Base-by-base conservation (phyloP, 2,797 vertebrate genomes). In the Argentina silus region DNA sequence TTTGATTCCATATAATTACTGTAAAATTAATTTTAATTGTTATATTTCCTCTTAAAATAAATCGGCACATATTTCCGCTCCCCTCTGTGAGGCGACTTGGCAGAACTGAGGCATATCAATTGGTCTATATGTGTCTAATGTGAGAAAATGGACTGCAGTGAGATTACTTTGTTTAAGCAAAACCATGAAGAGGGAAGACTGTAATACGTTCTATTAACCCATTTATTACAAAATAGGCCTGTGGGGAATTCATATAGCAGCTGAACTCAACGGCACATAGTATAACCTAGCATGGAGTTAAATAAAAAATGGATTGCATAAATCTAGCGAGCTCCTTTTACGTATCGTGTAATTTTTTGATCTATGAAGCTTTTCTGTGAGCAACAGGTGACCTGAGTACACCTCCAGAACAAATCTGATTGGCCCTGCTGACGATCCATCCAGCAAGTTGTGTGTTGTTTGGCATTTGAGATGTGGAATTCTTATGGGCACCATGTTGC, bases 11-110 rank as follows among this genome's bases (percentile, higher is more conserved):
- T 76, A 87, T 90, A 88, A 92, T 93, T 88, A 90, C 85, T 87
- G 82, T 75, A 86, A 89, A 92, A 91, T 86, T 15, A 88, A 89
- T 89, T 88, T 85, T 84, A 89, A 90, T 92, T 90, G 87, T 91
- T 78, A 83, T 78, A 82, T 79, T 82, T 82, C 27, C 47, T 72
- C 74, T 78, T 70, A 81, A 90, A 92, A 87, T 82, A 79, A 87
- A 88, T 79, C 19, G 73, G 43, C 69, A 76, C 68, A 75, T 78
- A 81, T 86, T 78, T 78, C 55, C 21, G 21, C 74, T 71, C 67
- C 69, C 77, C 0, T 10, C 79, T 55, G 78, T 51, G 76, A 85
- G 81, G 70, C 76, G 71, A 66, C 78, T 76, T 60, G 78, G 77
- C 82, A 76, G 23, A 70, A 75, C 69, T 11, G 56, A 85, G 77